phyloP scores from a whole-genome alignment of 2,113 vertebrate genomes.

The Esox niger region DNA sequence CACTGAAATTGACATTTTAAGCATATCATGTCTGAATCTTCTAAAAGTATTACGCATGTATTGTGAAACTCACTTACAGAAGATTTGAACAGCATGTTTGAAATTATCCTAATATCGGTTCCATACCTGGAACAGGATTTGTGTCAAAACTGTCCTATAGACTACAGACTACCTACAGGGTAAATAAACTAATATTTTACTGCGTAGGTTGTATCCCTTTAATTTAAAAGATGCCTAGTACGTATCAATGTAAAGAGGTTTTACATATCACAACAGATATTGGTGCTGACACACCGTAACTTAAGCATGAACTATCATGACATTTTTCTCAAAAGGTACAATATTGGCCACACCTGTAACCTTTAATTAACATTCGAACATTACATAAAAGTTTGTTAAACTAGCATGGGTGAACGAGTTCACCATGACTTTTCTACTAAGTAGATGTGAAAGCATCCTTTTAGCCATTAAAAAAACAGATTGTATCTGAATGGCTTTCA shows the following conservation, averaged over 20 bases:
- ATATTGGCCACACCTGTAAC: neutral
- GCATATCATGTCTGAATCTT: too few relatives aligned
- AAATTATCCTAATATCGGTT: neutral
- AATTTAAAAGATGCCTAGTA: too few relatives aligned
- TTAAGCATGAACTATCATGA: neutral
- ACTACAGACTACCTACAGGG: too few relatives aligned
- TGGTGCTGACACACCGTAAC: too few relatives aligned
- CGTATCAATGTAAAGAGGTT: too few relatives aligned
- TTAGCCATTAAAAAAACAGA: neutral
- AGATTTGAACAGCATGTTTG: too few relatives aligned
- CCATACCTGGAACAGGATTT: neutral
- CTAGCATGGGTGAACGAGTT: neutral
- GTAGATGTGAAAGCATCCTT: neutral
- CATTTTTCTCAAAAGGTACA: neutral
- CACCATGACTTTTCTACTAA: neutral
- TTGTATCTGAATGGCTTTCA: neutral
- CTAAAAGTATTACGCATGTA: too few relatives aligned
- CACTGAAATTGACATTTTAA: too few relatives aligned
- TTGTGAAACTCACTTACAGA: too few relatives aligned
- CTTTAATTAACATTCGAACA: neutral
- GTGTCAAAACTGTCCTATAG: neutral
- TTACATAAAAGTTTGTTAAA: neutral
- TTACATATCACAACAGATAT: too few relatives aligned
- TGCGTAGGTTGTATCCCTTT: too few relatives aligned
- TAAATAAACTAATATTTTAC: too few relatives aligned